Evolutionary conservation across 1,140 invertebrate species (phyloP).

Genomic region (Heliconius eleuchia): DNA sequence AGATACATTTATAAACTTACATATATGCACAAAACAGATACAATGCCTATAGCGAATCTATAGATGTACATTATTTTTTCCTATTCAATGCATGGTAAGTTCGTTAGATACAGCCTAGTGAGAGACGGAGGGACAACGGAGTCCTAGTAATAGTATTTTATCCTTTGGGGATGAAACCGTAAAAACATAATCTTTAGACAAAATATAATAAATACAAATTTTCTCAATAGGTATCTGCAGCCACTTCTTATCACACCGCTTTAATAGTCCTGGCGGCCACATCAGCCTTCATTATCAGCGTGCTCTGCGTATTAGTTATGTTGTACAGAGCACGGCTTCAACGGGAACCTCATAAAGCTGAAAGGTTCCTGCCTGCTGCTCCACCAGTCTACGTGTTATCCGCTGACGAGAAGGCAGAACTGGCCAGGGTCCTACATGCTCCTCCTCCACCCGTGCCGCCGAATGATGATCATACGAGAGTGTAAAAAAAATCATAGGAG

Average conservation of each 20-base stretch:
- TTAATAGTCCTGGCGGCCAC: slow-evolving; percentile 86
- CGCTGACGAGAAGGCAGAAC: slow-evolving; percentile 78
- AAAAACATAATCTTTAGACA: neutral
- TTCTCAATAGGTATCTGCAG: slow-evolving; percentile 78
- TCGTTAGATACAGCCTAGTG: too few species aligned
- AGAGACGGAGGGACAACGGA: too few species aligned
- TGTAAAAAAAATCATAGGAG: slow-evolving; percentile 46
- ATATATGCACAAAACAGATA: too few species aligned
- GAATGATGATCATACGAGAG: slow-evolving; percentile 62
- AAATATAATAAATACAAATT: neutral
- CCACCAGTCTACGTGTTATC: slow-evolving; percentile 83
- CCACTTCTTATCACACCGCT: slow-evolving; percentile 87
- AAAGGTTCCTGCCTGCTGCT: slow-evolving; percentile 79
- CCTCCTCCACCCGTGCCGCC: slow-evolving; percentile 52
- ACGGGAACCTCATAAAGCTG: slow-evolving; percentile 80
- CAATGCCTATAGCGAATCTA: too few species aligned
- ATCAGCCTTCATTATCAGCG: slow-evolving; percentile 87
- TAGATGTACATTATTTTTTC: too few species aligned
- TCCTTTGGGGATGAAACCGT: too few species aligned
- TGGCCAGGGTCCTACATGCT: slow-evolving; percentile 66
- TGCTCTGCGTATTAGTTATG: slow-evolving; percentile 85
- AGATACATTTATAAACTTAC: too few species aligned
- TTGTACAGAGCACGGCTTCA: slow-evolving; percentile 82
- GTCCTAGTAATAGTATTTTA: too few species aligned
- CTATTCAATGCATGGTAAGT: too few species aligned